Conservation (phyloP, 1,140 invertebrate species). For the Propsilocerus akamusi region DNA sequence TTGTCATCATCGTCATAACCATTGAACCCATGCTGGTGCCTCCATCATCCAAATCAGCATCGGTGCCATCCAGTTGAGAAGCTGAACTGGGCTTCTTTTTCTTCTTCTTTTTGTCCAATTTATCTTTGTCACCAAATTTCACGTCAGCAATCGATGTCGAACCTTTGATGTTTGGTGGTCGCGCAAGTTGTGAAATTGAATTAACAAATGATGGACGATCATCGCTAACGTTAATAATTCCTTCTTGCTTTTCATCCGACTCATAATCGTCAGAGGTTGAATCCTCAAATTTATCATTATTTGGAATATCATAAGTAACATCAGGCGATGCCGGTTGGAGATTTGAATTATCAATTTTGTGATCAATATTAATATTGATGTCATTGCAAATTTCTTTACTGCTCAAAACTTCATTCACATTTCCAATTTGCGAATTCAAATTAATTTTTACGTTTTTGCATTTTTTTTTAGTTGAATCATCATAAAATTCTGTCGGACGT, state of each 20-base stretch:
- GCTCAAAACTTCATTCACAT: neutral
- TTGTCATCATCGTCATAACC: neutral
- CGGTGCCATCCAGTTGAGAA: no score
- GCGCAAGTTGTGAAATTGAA: no score
- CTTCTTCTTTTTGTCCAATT: neutral
- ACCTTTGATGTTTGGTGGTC: no score
- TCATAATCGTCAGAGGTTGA: neutral
- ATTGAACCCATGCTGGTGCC: neutral
- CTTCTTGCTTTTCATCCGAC: no score
- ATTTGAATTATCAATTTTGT: neutral
- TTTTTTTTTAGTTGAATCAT: neutral
- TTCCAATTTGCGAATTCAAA: no score
- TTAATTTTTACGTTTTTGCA: neutral
- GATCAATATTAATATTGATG: neutral
- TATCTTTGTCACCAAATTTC: neutral
- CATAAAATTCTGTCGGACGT: no score
- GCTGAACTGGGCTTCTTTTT: no score
- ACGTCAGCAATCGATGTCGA: no score
- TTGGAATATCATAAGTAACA: neutral
- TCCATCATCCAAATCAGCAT: neutral
- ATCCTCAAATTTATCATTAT: neutral
- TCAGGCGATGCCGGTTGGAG: neutral
- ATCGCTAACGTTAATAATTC: no score
- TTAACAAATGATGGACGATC: no score
- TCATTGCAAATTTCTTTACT: neutral